Percentiles rank a stretch among this genome's conserved stretches.
Evolutionary conservation across 2,888 invertebrate genomes (phyloP).

Genomic region (Diogma glabrata): DNA sequence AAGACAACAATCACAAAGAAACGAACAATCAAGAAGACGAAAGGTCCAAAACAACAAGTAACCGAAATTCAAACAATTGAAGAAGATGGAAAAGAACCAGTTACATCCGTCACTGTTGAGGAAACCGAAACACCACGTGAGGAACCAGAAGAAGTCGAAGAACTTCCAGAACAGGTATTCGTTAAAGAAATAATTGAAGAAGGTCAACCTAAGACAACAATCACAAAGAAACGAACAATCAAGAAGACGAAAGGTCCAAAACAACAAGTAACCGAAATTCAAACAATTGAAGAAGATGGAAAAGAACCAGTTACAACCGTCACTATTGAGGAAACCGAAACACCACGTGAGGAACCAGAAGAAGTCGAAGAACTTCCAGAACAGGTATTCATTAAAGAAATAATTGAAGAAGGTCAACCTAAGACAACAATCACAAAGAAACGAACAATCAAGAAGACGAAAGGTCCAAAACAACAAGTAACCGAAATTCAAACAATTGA

Average conservation of each 20-base stretch:
- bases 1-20: slow-evolving; percentile 26
- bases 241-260: slow-evolving; percentile 30
- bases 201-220: slow-evolving; percentile 26
- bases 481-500: slow-evolving; percentile 31
- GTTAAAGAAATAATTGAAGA: slow-evolving; percentile 29
- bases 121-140: slow-evolving; percentile 19
- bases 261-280: slow-evolving; percentile 33
- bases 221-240: slow-evolving; percentile 30
- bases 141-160: slow-evolving; percentile 17
- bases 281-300: slow-evolving; percentile 29
- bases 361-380: slow-evolving; percentile 31
- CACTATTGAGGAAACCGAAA: slow-evolving; percentile 20
- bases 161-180: slow-evolving; percentile 23
- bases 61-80: slow-evolving; percentile 28
- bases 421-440: slow-evolving; percentile 23
- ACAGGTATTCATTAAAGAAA: slow-evolving; percentile 27
- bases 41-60: slow-evolving; percentile 25
- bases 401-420: slow-evolving; percentile 26
- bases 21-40: slow-evolving; percentile 23
- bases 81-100: slow-evolving; percentile 28
- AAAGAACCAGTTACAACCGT: slow-evolving; percentile 27
- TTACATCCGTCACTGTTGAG: slow-evolving; percentile 26
- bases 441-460: slow-evolving; percentile 27
- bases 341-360: background rate
- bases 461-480: slow-evolving; percentile 28